A percentile compares a stretch with the other conserved stretches of the same genome.
Conservation (phyloP, 1,140 invertebrate species). For the Tetragonula clypearis region DNA sequence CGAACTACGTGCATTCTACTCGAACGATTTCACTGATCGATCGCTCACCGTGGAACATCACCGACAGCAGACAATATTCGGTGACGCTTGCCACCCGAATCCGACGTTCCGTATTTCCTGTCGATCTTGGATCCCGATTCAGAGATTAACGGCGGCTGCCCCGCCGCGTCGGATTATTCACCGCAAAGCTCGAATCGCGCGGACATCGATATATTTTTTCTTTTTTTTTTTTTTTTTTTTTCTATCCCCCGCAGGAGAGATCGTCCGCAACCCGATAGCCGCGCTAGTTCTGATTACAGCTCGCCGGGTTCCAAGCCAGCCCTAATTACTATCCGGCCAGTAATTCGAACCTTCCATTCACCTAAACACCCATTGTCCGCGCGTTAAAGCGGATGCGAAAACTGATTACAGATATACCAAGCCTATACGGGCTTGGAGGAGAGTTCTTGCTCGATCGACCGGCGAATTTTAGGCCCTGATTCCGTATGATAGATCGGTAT, state of each 20-base stretch:
- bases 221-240: neutral
- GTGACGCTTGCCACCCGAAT: neutral
- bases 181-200: neutral
- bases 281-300: slow-evolving; percentile 52
- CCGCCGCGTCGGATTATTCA: slow-evolving; percentile 3
- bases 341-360: slow-evolving; percentile 55
- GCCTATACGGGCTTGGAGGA: neutral
- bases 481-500: neutral
- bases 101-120: neutral
- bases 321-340: slow-evolving; percentile 52
- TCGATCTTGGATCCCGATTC: slow-evolving; percentile 24
- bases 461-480: slow-evolving; percentile 14
- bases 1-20: neutral
- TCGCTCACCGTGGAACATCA: neutral
- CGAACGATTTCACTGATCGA: neutral
- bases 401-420: slow-evolving; percentile 47
- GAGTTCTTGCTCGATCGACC: slow-evolving; percentile 20
- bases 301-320: slow-evolving; percentile 39
- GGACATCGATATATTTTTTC: slow-evolving; percentile 6
- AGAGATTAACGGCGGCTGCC: neutral
- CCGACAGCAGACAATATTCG: neutral
- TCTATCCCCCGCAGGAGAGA: neutral
- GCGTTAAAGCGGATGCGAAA: slow-evolving; percentile 50
- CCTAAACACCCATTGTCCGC: slow-evolving; percentile 35
- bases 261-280: slow-evolving; percentile 30